A percentile compares a stretch with the other conserved stretches of the same genome.
Conservation (phyloP, 1,140 invertebrate genomes). For the Zaprionus tsacasi region DNA sequence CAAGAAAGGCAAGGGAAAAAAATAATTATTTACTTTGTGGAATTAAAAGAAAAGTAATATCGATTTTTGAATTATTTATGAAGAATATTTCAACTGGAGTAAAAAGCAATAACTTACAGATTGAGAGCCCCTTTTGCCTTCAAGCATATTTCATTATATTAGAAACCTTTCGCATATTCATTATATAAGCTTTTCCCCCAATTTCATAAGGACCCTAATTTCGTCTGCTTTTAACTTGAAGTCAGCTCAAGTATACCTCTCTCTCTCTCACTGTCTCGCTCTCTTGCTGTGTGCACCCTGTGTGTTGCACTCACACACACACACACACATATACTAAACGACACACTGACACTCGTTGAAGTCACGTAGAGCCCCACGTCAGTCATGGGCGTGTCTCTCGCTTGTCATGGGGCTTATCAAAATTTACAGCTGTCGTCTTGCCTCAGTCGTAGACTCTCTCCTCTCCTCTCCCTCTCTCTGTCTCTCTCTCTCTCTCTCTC, state of each 20-base stretch:
- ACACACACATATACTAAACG: background rate
- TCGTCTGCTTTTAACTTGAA: background rate
- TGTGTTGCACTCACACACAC: slow-evolving; percentile 1
- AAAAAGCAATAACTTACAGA: too few species aligned
- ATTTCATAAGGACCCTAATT: background rate
- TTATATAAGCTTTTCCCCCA: background rate
- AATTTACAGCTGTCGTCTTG: slow-evolving; percentile 54
- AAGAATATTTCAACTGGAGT: too few species aligned
- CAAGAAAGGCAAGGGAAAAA: background rate
- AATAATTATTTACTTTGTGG: background rate
- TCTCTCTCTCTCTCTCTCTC: background rate
- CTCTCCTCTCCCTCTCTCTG: background rate
- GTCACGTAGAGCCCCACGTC: slow-evolving; percentile 23
- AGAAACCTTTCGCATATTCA: background rate
- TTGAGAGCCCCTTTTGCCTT: background rate
- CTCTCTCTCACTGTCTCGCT: background rate
- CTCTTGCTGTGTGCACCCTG: background rate
- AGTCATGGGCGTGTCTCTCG: slow-evolving; percentile 33
- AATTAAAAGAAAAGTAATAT: background rate
- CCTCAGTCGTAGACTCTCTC: background rate
- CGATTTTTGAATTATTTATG: background rate
- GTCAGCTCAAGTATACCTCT: background rate
- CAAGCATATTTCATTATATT: background rate
- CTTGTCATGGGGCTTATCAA: slow-evolving; percentile 49
- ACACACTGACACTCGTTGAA: slow-evolving; percentile 31